Conservation (phyloP, 2,113 vertebrate species). For the Stigmatopora nigra region DNA sequence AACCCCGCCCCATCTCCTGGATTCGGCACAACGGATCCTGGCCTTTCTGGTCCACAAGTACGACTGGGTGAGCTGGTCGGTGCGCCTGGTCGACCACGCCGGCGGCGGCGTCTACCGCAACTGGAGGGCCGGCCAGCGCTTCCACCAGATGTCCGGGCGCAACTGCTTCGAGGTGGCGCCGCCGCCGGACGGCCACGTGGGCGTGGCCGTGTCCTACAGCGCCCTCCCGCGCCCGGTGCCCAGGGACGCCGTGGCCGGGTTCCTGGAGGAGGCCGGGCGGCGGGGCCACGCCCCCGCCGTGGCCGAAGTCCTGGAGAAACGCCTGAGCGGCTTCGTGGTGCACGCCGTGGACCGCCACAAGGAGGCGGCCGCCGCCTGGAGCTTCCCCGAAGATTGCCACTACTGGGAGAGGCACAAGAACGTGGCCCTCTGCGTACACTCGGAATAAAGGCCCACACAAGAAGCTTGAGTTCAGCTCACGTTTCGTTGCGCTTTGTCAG, state of each 20-base stretch:
- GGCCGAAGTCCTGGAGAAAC: constrained; percentile 59
- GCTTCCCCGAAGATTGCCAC: constrained; percentile 69
- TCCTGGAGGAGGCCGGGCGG: constrained; percentile 61
- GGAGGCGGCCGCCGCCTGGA: constrained; percentile 60
- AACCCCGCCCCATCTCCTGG: constrained; percentile 34
- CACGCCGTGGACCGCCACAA: constrained; percentile 69
- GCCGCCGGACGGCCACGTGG: constrained; percentile 61
- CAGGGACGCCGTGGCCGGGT: constrained; percentile 48
- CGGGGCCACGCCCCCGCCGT: constrained; percentile 53
- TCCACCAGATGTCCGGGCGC: constrained; percentile 60
- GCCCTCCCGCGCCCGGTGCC: constrained; percentile 52
- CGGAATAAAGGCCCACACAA: constrained; percentile 33
- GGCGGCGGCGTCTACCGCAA: constrained; percentile 62
- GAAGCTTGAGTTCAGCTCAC: too few relatives aligned
- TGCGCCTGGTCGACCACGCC: constrained; percentile 65
- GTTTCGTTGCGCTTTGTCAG: too few relatives aligned
- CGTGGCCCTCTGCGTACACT: constrained; percentile 68
- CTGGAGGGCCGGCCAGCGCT: constrained; percentile 65
- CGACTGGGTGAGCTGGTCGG: constrained; percentile 73
- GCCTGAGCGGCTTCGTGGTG: constrained; percentile 61
- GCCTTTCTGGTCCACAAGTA: constrained; percentile 67
- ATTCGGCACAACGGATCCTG: constrained; percentile 42
- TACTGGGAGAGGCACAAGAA: constrained; percentile 74
- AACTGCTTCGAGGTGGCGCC: constrained; percentile 66
- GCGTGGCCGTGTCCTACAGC: constrained; percentile 69